Conservation (phyloP, 2,113 vertebrate species). For the Scomber scombrus region DNA sequence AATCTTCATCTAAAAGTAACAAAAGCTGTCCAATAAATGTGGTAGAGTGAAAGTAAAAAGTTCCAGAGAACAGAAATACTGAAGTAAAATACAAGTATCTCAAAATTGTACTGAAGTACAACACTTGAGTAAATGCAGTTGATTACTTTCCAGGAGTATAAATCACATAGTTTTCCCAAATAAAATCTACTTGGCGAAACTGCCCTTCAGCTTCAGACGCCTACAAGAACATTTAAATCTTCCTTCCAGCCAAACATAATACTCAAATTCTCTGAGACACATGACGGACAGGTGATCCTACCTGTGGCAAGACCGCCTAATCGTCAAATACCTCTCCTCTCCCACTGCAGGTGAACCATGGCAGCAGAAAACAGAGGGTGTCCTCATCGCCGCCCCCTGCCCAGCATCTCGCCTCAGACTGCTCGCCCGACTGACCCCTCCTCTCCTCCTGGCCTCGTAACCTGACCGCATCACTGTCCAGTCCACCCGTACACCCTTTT, state of each 20-base stretch:
- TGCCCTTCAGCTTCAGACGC: too few species aligned
- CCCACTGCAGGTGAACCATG: background rate
- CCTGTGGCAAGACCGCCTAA: constrained; percentile 65
- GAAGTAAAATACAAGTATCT: too few species aligned
- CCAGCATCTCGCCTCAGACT: constrained; percentile 14
- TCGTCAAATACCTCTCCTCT: constrained; percentile 65
- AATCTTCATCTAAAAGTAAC: too few species aligned
- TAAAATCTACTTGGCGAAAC: too few species aligned
- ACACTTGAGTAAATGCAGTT: too few species aligned
- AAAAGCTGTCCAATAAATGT: too few species aligned
- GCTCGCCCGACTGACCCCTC: constrained; percentile 3
- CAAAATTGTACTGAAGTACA: too few species aligned
- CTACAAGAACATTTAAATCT: background rate
- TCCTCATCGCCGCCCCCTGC: constrained; percentile 23
- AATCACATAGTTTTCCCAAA: too few species aligned
- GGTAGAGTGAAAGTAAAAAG: too few species aligned
- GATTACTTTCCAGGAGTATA: too few species aligned
- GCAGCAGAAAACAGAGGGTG: constrained; percentile 70
- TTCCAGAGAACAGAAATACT: too few species aligned
- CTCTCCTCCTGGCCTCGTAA: constrained; percentile 23
- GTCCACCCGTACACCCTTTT: background rate
- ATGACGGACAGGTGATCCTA: constrained; percentile 56
- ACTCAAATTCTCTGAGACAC: background rate
- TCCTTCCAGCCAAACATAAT: rapidly evolving
- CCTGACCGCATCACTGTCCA: constrained; percentile 60